These are phyloP conservation scores for Catamblyrhynchus diadema DNA, from an alignment of 2,797 vertebrate species.

Conservation along the genomic window DNA sequence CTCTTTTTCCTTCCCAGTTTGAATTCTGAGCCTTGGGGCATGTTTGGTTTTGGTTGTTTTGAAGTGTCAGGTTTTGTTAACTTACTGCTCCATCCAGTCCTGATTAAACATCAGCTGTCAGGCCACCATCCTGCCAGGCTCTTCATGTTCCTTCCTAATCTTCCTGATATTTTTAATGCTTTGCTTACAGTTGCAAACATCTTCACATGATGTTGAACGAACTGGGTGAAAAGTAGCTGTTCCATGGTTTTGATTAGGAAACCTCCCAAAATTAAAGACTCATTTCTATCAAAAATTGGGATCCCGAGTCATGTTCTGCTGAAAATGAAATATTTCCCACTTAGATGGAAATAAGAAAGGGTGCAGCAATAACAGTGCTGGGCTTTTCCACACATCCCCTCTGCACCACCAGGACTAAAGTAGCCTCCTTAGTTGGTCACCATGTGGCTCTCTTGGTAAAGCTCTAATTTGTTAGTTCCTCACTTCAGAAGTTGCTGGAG, in stretches of 20 bases:
- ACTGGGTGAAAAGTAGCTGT: not conserved
- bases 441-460: not conserved
- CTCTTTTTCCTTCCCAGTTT: not conserved
- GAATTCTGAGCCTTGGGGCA: not conserved
- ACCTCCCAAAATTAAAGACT: not conserved
- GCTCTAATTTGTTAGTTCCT: not conserved
- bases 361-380: not conserved
- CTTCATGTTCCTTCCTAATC: not conserved
- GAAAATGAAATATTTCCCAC: not conserved
- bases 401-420: not conserved
- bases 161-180: not conserved
- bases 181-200: not conserved
- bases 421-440: not conserved
- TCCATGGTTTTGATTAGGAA: not conserved
- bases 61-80: slow-evolving; percentile 15
- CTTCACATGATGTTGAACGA: not conserved
- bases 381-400: not conserved
- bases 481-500: not conserved
- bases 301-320: not conserved
- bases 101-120: slow-evolving; percentile 32
- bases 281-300: not conserved
- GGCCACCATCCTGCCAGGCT: not conserved
- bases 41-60: slow-evolving; percentile 15
- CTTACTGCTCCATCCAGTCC: not conserved
- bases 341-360: not conserved